These are phyloP conservation scores for Protomyctophum bolini DNA, from an alignment of 2,113 vertebrate species.

Conservation along the genomic window DNA sequence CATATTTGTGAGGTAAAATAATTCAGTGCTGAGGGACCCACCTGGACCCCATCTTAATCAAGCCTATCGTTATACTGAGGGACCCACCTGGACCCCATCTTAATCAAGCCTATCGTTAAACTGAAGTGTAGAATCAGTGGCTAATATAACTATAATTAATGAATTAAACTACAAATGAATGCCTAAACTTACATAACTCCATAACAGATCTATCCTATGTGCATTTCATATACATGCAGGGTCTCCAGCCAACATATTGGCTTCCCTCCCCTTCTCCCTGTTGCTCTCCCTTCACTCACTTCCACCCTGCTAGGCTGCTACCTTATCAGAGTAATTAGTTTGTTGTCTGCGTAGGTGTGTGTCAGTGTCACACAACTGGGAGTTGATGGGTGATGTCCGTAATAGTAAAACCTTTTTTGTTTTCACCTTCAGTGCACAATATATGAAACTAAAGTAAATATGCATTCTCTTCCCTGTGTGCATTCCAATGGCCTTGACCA, in stretches of 20 bases:
- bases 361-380: background rate
- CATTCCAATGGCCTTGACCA: slow-evolving; percentile 29
- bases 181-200: too few relatives aligned
- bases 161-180: too few relatives aligned
- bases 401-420: background rate
- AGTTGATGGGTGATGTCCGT: background rate
- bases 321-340: slow-evolving; percentile 13
- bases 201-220: too few relatives aligned
- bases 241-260: slow-evolving; percentile 11
- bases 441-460: background rate
- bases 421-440: slow-evolving; percentile 7
- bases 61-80: background rate
- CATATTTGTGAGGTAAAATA: background rate
- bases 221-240: background rate
- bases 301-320: background rate
- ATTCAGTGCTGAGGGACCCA: background rate
- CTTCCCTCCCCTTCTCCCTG: background rate
- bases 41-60: background rate
- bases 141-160: background rate
- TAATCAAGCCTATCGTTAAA: background rate
- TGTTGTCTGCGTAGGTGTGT: slow-evolving; percentile 1
- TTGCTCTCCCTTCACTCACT: slow-evolving; percentile 1
- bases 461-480: slow-evolving; percentile 4
- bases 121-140: background rate
- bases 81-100: background rate